Evolutionary conservation across 2,888 invertebrate species (phyloP), one percentile per base, ranked within the genome.

Genomic region (Crocallis elinguaria): DNA sequence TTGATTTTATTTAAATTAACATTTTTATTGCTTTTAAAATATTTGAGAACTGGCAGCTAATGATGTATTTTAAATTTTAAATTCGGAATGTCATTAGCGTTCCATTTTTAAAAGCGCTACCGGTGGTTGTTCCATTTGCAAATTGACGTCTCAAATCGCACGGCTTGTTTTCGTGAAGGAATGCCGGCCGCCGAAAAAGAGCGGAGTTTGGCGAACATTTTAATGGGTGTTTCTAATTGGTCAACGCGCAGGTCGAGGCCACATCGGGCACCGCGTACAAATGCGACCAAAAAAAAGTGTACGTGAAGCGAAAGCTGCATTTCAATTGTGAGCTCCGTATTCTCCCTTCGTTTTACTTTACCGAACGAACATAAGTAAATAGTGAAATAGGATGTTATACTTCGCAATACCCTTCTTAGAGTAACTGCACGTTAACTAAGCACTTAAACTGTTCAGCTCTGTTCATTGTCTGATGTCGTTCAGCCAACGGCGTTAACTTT

Each of bases 201-300:
- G 66, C 73, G 71, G 65, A 70, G 62, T 73, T 73, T 72, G 73
- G 70, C 79, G 73, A 83, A 79, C 64, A 71, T 79, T 85, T 84
- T 87, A 87, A 87, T 86, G 81, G 82, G 71, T 84, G 85, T 83
- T 75, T 82, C 89, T 86, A 88, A 89, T 88, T 87, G 88, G 87
- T 80, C 82, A 85, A 77, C 77, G 74, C 70, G 69, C 67, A 61
- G 79, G 76, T 78, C 76, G 77, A 79, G 79, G 84, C 62, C 77
- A 54, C 37, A 25, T 46, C 52, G 48, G 46, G 32, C 21, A 17
- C 39, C 27, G 62, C 62, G 63, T 67, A 60, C 69, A 74, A 71
- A 69, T 64, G 63, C 60, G 62, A 64, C 60, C 62, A 63, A 62
- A 68, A 19, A 62, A 64, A 61, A 42, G 52, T 43, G 36, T 23